A percentile compares a stretch with the other conserved stretches of the same genome.
Conservation (phyloP, 2,888 invertebrate species). For the Nephrotoma guestfalica region DNA sequence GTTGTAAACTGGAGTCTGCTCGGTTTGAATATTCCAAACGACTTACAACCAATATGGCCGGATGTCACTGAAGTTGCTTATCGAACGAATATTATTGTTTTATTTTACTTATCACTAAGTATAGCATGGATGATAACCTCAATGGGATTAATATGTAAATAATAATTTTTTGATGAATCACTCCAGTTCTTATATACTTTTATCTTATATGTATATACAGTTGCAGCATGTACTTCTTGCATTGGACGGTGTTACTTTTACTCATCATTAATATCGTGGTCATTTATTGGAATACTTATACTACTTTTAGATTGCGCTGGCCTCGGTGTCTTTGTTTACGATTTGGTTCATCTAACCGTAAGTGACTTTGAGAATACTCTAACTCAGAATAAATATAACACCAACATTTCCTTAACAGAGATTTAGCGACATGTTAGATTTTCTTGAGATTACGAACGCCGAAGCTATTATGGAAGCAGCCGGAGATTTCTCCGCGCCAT, state of each 20-base stretch:
- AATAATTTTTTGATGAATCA: background rate
- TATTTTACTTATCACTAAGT: background rate
- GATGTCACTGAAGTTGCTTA: background rate
- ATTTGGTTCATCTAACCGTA: conserved; percentile 29
- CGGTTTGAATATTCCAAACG: background rate
- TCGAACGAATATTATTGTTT: background rate
- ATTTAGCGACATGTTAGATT: background rate
- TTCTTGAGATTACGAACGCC: conserved; percentile 2
- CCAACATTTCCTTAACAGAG: background rate
- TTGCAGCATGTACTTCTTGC: background rate
- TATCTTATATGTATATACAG: background rate
- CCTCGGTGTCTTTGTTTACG: conserved; percentile 30
- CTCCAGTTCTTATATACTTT: background rate
- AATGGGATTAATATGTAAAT: background rate
- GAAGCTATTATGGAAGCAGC: background rate
- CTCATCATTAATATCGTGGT: conserved; percentile 31
- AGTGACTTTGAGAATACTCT: conserved; percentile 11
- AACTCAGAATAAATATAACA: background rate
- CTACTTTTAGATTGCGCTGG: conserved; percentile 31
- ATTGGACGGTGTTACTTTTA: background rate
- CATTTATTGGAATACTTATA: conserved; percentile 24
- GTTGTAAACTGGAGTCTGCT: background rate
- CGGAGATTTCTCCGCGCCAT: background rate
- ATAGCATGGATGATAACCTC: background rate
- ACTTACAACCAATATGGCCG: background rate